phyloP scores from a whole-genome alignment of 2,797 vertebrate species.

The Microcaecilia unicolor region DNA sequence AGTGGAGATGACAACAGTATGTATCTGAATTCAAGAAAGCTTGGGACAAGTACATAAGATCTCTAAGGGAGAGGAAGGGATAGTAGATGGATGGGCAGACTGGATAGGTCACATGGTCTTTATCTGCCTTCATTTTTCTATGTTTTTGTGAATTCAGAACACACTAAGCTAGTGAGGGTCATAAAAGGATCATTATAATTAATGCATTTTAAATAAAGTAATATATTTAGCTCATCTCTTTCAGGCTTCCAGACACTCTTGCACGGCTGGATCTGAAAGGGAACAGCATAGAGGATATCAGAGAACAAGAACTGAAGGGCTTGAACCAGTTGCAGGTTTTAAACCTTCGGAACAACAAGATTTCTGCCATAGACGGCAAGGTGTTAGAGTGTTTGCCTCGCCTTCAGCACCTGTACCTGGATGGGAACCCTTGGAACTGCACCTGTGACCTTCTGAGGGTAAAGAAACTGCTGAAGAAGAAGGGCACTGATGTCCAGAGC shows the following conservation, averaged over 20 bases:
- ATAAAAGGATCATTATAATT: too few species aligned
- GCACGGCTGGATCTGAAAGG: conserved; percentile 68
- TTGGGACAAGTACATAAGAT: too few species aligned
- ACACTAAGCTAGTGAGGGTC: too few species aligned
- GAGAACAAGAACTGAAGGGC: conserved; percentile 50
- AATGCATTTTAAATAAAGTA: too few species aligned
- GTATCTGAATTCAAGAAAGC: too few species aligned
- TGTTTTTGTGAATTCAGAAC: too few species aligned
- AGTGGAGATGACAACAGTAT: too few species aligned
- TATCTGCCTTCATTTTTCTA: too few species aligned
- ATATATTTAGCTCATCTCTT: too few species aligned
- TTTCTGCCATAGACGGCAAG: conserved; percentile 51
- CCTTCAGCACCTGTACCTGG: conserved; percentile 58
- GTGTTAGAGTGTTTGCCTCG: conserved; percentile 52
- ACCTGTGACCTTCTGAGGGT: conserved; percentile 58
- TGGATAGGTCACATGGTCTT: too few species aligned
- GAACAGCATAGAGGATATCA: conserved; percentile 53
- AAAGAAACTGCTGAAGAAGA: conserved; percentile 46
- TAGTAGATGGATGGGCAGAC: too few species aligned
- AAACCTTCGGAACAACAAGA: conserved; percentile 64
- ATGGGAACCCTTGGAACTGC: conserved; percentile 71
- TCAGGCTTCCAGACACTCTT: conserved; percentile 61
- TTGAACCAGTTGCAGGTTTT: conserved; percentile 66
- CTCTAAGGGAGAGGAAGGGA: too few species aligned
- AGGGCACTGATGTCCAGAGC: conserved; percentile 55